These are phyloP conservation scores for Alligator sinensis DNA, from an alignment of 2,113 vertebrate species.

Conservation along the genomic window DNA sequence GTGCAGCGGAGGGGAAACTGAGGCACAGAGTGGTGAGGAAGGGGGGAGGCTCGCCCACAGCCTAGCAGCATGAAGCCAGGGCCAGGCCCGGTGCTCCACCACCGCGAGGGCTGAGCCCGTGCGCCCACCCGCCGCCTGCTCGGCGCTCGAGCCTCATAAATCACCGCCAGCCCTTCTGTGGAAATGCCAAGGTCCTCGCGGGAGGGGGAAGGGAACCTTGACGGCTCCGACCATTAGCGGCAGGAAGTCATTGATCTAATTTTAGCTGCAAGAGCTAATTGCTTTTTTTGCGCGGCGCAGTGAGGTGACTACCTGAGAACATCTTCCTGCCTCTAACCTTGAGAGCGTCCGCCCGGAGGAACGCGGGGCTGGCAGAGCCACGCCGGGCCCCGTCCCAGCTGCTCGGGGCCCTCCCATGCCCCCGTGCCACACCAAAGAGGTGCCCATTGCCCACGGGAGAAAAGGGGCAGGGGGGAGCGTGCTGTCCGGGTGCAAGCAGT, in stretches of 20 bases:
- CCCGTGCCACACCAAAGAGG: too few relatives aligned
- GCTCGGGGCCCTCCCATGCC: too few relatives aligned
- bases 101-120: background rate
- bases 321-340: slow-evolving; percentile 53
- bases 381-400: too few relatives aligned
- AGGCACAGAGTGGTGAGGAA: background rate
- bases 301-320: slow-evolving; percentile 1
- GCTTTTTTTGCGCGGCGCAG: slow-evolving; percentile 35
- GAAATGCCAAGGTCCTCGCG: background rate
- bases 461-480: too few relatives aligned
- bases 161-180: background rate
- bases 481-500: too few relatives aligned
- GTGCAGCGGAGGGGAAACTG: background rate
- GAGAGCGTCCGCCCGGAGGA: background rate
- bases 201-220: slow-evolving; percentile 35
- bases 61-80: rapidly evolving
- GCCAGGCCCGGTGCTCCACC: background rate
- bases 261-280: slow-evolving; percentile 65
- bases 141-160: background rate
- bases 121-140: rapidly evolving
- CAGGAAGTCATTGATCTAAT: slow-evolving; percentile 66
- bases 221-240: slow-evolving; percentile 65
- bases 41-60: rapidly evolving
- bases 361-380: too few relatives aligned
- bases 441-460: too few relatives aligned